phyloP scores from a whole-genome alignment of 1,140 invertebrate genomes.

The Limonius californicus region DNA sequence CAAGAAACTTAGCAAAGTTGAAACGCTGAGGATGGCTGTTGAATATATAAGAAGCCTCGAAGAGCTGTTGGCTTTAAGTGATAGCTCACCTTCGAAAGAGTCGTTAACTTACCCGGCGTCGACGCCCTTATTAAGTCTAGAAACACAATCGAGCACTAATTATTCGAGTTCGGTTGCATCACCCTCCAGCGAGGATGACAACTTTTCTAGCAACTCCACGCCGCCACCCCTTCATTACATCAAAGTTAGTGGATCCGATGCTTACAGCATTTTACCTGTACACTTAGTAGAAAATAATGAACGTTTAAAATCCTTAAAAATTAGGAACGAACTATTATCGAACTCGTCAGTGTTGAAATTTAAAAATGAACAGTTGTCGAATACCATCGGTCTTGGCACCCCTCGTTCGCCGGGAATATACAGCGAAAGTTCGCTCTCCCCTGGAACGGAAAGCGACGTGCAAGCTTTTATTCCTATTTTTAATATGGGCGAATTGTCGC shows the following conservation, averaged over 20 bases:
- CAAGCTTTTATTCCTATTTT: background rate
- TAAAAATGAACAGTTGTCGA: background rate
- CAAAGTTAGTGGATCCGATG: background rate
- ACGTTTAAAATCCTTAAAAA: background rate
- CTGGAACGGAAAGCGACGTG: background rate
- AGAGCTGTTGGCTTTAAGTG: constrained; percentile 56
- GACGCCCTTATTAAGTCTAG: background rate
- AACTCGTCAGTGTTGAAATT: background rate
- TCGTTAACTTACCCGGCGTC: background rate
- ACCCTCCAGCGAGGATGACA: background rate
- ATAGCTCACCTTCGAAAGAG: background rate
- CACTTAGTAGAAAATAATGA: background rate
- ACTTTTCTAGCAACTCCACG: background rate
- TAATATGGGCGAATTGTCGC: background rate
- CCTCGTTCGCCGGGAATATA: background rate
- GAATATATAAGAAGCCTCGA: constrained; percentile 89
- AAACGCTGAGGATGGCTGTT: constrained; percentile 88
- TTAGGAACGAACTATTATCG: background rate
- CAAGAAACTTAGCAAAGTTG: constrained; percentile 92
- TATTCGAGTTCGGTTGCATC: background rate
- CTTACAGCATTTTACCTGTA: background rate
- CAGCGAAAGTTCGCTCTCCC: background rate
- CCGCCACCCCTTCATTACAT: background rate
- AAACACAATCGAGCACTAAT: background rate
- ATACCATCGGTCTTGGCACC: background rate